Evolutionary conservation across 1,140 invertebrate genomes (phyloP).

Genomic region (Gerris buenoi): DNA sequence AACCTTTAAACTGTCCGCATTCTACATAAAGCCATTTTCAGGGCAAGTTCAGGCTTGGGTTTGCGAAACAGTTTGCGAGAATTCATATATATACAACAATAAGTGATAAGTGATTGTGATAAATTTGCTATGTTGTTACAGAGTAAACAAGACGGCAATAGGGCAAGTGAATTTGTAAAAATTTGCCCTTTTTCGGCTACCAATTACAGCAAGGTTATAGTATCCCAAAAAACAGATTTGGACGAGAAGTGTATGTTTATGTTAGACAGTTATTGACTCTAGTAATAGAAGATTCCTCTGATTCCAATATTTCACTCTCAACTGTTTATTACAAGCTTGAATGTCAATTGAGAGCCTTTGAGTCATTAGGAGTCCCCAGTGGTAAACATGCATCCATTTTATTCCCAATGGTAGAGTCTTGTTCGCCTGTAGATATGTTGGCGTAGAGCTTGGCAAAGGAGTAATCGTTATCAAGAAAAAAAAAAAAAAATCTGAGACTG

Average conservation of each 20-base stretch:
- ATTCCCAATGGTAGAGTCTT: not conserved
- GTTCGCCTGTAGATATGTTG: not conserved
- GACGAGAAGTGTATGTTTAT: not conserved
- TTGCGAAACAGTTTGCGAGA: not conserved
- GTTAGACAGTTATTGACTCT: not conserved
- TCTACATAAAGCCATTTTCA: not conserved
- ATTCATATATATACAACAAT: not conserved
- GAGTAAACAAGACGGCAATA: not conserved
- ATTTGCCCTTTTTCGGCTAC: not conserved
- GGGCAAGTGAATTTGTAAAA: not conserved
- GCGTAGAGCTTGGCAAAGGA: not conserved
- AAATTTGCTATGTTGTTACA: not conserved
- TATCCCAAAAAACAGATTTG: not conserved
- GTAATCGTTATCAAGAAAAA: not conserved
- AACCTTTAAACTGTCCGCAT: not conserved
- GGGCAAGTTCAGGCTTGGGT: not conserved
- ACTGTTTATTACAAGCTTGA: not conserved
- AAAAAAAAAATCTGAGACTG: not conserved
- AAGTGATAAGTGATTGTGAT: not conserved
- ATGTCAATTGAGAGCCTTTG: not conserved
- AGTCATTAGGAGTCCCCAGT: not conserved
- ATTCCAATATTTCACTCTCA: not conserved
- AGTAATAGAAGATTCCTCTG: not conserved
- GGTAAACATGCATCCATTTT: not conserved
- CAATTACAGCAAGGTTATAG: not conserved